Evolutionary conservation across 2,888 invertebrate genomes (phyloP), one percentile per base, ranked within the genome.

Genomic region (Phasia obesa): DNA sequence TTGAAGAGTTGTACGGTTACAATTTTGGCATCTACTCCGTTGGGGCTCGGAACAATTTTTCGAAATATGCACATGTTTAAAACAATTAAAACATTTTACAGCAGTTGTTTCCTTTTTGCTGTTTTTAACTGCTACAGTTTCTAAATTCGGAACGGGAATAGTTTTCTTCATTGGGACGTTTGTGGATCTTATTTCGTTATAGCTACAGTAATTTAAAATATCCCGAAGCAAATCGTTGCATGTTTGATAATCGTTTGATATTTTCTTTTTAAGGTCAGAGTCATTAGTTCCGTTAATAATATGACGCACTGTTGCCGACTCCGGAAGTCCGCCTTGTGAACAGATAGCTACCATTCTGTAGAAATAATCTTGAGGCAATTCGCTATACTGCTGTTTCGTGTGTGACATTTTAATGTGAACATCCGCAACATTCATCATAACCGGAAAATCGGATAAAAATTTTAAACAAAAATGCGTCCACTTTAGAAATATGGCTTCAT

Each of bases 201-300:
- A 64, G 7, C 11, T 70, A 21, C 77, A 80, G n/a, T 65, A 60
- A 15, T 25, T 42, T 6, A 27, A 17, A 44, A 84, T 79, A 27
- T 84, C 75, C 3, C 64, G 47, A 4, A 82, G 31, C 15, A 84
- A 17, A 13, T 65, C 57, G 17, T 17, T 70, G 23, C 76, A 80
- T 0, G 21, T 11, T 2, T 0, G 35, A n/a, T 84, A 84, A 1
- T 73, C 15, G 47, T 81, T 81, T 1, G 77, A 81, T 13, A 84
- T 51, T 57, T 69, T 73, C 7, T 38, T 67, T 35, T 69, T 62
- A 11, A 84, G 51, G 11, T 81, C 76, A 5, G 17, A 19, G 15
- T 84, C 81, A n/a, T 84, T 85, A 21, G 84, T 81, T 2, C 81
- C 79, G 51, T 84, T 83, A 21, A 83, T 51, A 11, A 85, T 84